phyloP scores from a whole-genome alignment of 2,113 vertebrate genomes.

The Rhabdomys dilectus region DNA sequence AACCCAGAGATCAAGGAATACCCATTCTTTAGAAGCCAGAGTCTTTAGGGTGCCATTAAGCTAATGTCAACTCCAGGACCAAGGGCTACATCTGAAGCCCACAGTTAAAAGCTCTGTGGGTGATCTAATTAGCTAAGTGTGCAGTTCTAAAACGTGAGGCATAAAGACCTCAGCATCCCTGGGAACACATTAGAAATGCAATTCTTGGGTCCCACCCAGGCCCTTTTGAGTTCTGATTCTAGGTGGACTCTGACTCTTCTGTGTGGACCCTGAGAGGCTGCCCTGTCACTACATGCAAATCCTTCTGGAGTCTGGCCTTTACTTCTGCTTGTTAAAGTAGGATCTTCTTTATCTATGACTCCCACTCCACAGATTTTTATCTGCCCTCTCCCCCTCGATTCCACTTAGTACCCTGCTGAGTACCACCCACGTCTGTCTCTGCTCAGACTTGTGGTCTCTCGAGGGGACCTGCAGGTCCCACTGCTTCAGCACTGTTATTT shows the following conservation, averaged over 20 bases:
- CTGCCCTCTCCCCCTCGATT: not conserved
- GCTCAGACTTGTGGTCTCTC: not conserved
- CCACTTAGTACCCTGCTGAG: not conserved
- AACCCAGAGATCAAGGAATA: not conserved
- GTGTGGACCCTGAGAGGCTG: not conserved
- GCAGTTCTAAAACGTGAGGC: not conserved
- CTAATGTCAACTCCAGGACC: not conserved
- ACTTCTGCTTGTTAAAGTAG: not conserved
- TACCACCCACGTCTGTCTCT: not conserved
- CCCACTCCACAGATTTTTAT: not conserved
- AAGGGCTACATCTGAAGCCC: not conserved
- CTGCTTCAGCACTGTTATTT: not conserved
- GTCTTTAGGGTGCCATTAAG: slow-evolving; percentile 27
- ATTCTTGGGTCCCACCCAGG: not conserved
- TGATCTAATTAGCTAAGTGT: not conserved
- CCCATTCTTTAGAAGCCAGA: not conserved
- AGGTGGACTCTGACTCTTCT: not conserved
- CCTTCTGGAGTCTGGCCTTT: not conserved
- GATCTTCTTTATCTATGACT: not conserved
- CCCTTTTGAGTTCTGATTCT: not conserved
- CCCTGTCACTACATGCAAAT: not conserved
- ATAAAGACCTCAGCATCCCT: not conserved
- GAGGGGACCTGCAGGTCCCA: rapidly evolving
- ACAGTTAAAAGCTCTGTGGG: not conserved
- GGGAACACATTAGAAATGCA: not conserved